These are phyloP conservation scores for Limulus polyphemus DNA, from an alignment of 2,888 invertebrate genomes.

Conservation along the genomic window DNA sequence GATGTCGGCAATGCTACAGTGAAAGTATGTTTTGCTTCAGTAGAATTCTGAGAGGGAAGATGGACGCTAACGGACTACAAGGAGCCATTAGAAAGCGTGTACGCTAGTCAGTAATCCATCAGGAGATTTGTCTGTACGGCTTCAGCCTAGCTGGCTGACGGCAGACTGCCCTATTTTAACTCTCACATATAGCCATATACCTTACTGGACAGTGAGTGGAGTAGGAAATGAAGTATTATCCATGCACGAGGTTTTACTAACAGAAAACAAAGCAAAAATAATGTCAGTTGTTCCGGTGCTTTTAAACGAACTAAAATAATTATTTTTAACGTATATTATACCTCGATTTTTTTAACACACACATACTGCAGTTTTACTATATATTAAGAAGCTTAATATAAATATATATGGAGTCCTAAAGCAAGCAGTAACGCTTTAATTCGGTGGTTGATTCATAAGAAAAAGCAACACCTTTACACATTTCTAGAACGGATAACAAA, in stretches of 20 bases:
- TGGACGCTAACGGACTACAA: slow-evolving; percentile 8
- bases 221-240: neutral
- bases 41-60: slow-evolving; percentile 10
- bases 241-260: neutral
- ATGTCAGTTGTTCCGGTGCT: neutral
- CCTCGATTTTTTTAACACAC: no score
- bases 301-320: no score
- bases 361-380: no score
- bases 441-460: no score
- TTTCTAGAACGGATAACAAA: no score
- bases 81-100: slow-evolving; percentile 10
- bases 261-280: neutral
- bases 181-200: neutral
- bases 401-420: no score
- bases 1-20: no score
- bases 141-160: neutral
- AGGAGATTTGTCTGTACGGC: slow-evolving; percentile 4
- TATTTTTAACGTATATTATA: no score
- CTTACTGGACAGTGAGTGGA: neutral
- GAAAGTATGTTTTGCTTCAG: neutral
- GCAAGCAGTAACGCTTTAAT: no score
- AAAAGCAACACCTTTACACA: no score
- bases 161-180: neutral
- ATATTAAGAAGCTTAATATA: no score
- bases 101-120: slow-evolving; percentile 10